These are phyloP conservation scores for Thyatira batis DNA, from an alignment of 2,888 invertebrate genomes.

Conservation along the genomic window DNA sequence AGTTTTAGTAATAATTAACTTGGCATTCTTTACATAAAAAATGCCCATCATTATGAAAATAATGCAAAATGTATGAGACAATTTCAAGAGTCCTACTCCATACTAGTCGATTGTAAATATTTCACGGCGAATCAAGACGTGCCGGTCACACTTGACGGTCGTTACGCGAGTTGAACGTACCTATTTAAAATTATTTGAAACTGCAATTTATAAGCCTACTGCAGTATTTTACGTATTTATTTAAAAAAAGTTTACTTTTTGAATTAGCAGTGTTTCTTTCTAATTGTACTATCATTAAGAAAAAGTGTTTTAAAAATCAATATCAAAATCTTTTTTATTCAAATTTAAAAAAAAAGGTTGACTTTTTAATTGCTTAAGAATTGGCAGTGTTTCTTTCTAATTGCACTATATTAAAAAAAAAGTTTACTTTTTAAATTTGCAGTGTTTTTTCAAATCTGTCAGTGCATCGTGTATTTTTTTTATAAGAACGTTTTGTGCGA, in stretches of 20 bases:
- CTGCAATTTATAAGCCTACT: not conserved
- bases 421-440: not conserved
- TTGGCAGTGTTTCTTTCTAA: not conserved
- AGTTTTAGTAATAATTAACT: too few species aligned
- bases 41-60: not conserved
- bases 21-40: too few species aligned
- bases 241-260: too few species aligned
- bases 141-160: constrained; percentile 20
- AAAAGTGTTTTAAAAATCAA: too few species aligned
- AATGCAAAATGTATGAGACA: too few species aligned
- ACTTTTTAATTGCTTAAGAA: too few species aligned
- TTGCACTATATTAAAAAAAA: not conserved
- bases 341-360: too few species aligned
- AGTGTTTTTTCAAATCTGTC: not conserved
- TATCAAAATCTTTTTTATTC: too few species aligned
- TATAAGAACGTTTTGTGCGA: not conserved
- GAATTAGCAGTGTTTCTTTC: too few species aligned
- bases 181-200: not conserved
- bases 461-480: not conserved
- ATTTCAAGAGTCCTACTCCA: constrained; percentile 1
- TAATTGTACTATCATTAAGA: not conserved
- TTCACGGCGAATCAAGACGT: not conserved
- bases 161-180: constrained; percentile 27
- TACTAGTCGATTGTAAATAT: constrained; percentile 1
- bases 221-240: too few species aligned